These are phyloP conservation scores for Anabacerthia variegaticeps DNA, from an alignment of 2,797 vertebrate species.

Conservation along the genomic window DNA sequence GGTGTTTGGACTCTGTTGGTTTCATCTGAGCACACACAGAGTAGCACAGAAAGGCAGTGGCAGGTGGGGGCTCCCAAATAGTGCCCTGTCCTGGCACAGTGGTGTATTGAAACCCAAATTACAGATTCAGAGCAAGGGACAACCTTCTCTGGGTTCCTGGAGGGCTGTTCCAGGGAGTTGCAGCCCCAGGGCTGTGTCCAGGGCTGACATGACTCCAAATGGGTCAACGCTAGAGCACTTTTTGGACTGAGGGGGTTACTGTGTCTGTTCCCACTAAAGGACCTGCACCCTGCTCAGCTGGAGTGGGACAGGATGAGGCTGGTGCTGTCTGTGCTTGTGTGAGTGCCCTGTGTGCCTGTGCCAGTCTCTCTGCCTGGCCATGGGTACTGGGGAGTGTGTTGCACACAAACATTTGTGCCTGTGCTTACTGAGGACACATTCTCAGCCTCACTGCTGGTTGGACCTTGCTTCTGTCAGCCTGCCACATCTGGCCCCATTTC, in stretches of 20 bases:
- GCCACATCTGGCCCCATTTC: neutral
- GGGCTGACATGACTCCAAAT: neutral
- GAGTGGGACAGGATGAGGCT: neutral
- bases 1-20: neutral
- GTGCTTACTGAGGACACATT: neutral
- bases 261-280: neutral
- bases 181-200: neutral
- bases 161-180: neutral
- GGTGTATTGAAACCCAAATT: neutral
- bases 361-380: neutral
- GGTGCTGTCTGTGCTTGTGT: neutral
- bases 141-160: neutral
- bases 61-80: neutral
- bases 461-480: neutral
- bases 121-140: neutral
- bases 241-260: neutral
- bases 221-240: neutral
- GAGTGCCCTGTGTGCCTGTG: neutral
- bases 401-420: fast-evolving
- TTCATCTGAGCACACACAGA: neutral
- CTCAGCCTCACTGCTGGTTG: neutral
- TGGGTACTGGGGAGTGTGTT: neutral
- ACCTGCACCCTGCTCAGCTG: neutral
- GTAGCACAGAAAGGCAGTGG: neutral
- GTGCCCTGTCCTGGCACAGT: neutral